A percentile compares a stretch with the other conserved stretches of the same genome.
Conservation (phyloP, 2,797 vertebrate species). For the Staurois parvus region DNA sequence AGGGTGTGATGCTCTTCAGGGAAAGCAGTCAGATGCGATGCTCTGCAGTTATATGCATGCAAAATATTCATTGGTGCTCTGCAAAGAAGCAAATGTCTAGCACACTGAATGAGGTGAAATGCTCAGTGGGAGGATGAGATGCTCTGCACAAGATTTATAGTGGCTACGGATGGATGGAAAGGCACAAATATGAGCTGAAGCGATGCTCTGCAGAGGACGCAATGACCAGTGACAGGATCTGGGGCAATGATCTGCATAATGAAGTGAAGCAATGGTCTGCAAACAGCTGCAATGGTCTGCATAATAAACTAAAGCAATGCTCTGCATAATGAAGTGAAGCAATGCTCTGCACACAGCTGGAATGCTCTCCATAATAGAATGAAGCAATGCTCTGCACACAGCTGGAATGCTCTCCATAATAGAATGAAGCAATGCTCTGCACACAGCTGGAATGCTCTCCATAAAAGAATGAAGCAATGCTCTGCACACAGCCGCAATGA, state of each 20-base stretch:
- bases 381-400: too few species aligned
- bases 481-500: too few species aligned
- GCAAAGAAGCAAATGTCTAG: not conserved
- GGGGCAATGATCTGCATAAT: not conserved
- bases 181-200: not conserved
- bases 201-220: not conserved
- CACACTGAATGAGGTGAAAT: not conserved
- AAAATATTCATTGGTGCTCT: not conserved
- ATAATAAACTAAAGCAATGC: not conserved
- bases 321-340: constrained; percentile 1
- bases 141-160: not conserved
- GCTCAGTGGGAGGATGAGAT: not conserved
- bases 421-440: too few species aligned
- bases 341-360: not conserved
- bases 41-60: not conserved
- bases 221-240: too few species aligned
- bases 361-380: not conserved
- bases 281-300: not conserved
- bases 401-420: too few species aligned
- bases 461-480: too few species aligned
- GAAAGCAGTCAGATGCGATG: not conserved
- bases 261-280: not conserved
- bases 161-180: not conserved
- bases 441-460: too few species aligned
- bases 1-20: not conserved